These are phyloP conservation scores for Brenthis hecate DNA, from an alignment of 2,888 invertebrate genomes.

Conservation along the genomic window DNA sequence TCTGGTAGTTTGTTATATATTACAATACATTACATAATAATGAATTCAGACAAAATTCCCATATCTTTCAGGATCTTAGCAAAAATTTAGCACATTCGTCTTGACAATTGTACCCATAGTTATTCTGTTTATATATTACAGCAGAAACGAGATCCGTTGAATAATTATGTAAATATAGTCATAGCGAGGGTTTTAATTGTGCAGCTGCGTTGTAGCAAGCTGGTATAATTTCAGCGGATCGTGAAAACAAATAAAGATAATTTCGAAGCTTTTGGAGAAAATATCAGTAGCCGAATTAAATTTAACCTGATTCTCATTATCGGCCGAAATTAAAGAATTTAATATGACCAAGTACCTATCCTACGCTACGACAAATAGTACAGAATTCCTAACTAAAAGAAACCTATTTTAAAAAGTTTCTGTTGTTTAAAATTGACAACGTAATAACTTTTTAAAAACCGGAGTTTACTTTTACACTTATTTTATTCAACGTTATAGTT, in stretches of 20 bases:
- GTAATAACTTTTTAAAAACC: too few species aligned
- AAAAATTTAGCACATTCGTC: not conserved
- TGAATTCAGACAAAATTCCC: too few species aligned
- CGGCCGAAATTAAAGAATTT: slow-evolving; percentile 10
- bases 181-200: slow-evolving; percentile 34
- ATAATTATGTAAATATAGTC: slow-evolving; percentile 36
- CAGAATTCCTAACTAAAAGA: too few species aligned
- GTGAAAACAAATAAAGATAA: slow-evolving; percentile 35
- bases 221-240: slow-evolving; percentile 29
- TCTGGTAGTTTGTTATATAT: too few species aligned
- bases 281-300: slow-evolving; percentile 22
- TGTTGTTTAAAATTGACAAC: too few species aligned
- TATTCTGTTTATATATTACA: slow-evolving; percentile 25
- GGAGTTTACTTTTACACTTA: too few species aligned
- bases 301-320: slow-evolving; percentile 18
- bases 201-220: slow-evolving; percentile 34
- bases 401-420: too few species aligned
- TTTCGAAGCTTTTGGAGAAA: slow-evolving; percentile 29
- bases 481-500: too few species aligned
- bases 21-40: too few species aligned
- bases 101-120: slow-evolving; percentile 18
- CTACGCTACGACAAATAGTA: too few species aligned
- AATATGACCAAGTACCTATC: not conserved
- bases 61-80: too few species aligned
- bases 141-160: slow-evolving; percentile 30